These are phyloP conservation scores for Zophobas morio DNA, from an alignment of 1,140 invertebrate species.

Conservation along the genomic window DNA sequence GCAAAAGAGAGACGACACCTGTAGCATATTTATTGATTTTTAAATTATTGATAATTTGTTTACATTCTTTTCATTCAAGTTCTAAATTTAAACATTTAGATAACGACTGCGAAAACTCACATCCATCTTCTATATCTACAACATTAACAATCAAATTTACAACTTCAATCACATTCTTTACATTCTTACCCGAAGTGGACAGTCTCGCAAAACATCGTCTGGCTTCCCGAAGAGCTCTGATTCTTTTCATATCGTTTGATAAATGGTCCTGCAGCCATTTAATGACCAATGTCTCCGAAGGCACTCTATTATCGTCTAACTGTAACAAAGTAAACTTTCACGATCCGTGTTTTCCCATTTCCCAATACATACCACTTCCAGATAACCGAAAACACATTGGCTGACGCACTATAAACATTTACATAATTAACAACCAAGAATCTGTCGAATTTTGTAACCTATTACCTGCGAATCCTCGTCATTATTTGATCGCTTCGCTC, in stretches of 20 bases:
- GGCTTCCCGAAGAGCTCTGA: constrained; percentile 58
- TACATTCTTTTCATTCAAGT: constrained; percentile 52
- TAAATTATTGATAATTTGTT: no score
- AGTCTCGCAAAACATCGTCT: constrained; percentile 61
- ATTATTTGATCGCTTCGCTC: constrained; percentile 41
- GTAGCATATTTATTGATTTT: no score
- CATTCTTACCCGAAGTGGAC: constrained; percentile 57
- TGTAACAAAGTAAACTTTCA: constrained; percentile 49
- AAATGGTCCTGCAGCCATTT: constrained; percentile 63
- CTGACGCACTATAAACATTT: constrained; percentile 59
- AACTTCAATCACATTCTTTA: neutral
- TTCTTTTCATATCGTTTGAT: constrained; percentile 58
- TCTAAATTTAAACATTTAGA: constrained; percentile 61
- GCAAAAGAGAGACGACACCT: no score
- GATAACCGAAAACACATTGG: constrained; percentile 61
- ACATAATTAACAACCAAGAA: constrained; percentile 14
- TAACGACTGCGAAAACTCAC: constrained; percentile 60
- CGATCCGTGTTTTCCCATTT: constrained; percentile 26
- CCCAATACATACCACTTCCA: constrained; percentile 59
- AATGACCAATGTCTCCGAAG: constrained; percentile 62
- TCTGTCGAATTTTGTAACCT: constrained; percentile 4
- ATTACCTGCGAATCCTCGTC: constrained; percentile 52
- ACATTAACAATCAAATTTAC: constrained; percentile 15
- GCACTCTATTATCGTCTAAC: constrained; percentile 61
- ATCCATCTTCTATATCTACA: constrained; percentile 62